Percentiles rank a stretch among this genome's conserved stretches.
Evolutionary conservation across 2,888 invertebrate genomes (phyloP).

Genomic region (Balanococcus diminutus): DNA sequence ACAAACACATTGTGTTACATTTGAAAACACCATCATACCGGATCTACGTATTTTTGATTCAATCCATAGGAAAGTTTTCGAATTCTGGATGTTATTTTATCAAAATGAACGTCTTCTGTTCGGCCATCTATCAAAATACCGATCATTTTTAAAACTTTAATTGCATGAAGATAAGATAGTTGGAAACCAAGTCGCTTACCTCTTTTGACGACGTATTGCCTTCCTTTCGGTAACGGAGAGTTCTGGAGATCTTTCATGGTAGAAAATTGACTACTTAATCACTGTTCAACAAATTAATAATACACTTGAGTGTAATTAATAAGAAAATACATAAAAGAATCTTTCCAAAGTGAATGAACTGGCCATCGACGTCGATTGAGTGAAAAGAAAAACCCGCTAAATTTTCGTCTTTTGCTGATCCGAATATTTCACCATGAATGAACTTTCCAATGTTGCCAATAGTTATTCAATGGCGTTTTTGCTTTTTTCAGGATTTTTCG

Average conservation of each 20-base stretch:
- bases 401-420: not conserved
- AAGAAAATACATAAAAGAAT: too few relatives aligned
- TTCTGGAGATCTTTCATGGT: not conserved
- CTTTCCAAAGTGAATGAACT: too few relatives aligned
- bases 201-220: conserved; percentile 1
- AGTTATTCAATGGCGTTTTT: too few relatives aligned
- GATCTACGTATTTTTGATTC: conserved; percentile 95
- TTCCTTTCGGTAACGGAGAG: not conserved
- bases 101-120: conserved; percentile 90
- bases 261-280: not conserved
- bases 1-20: not conserved
- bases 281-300: not conserved
- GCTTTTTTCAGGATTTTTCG: not conserved
- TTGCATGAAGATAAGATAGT: not conserved
- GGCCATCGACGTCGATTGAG: not conserved
- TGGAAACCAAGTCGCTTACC: not conserved
- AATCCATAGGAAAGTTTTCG: conserved; percentile 94
- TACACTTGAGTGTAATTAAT: too few relatives aligned
- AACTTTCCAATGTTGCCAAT: not conserved
- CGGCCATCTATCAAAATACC: conserved; percentile 73
- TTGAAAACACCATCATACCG: conserved; percentile 66
- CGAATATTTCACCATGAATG: not conserved
- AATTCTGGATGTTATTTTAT: conserved; percentile 96
- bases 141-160: not conserved
- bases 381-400: not conserved